Conservation (phyloP, 2,113 vertebrate species). For the Grus americana region DNA sequence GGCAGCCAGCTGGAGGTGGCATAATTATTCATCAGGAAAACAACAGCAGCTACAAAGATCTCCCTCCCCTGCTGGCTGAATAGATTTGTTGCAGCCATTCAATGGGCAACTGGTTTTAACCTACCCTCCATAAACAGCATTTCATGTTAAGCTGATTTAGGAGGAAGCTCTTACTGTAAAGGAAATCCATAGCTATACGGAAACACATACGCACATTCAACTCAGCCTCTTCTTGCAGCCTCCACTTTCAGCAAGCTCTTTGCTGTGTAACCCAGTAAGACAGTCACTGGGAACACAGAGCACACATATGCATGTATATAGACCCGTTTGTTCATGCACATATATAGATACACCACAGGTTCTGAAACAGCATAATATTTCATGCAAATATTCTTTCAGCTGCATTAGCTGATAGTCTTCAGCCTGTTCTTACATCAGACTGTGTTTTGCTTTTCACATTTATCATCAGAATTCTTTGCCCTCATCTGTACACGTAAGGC, state of each 20-base stretch:
- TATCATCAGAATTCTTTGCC: not conserved
- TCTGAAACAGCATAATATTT: not conserved
- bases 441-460: not conserved
- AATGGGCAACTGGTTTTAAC: not conserved
- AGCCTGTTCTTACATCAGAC: not conserved
- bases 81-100: not conserved
- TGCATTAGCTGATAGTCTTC: not conserved
- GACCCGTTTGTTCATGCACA: not conserved
- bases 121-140: not conserved
- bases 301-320: accelerated
- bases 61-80: not conserved
- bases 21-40: not conserved
- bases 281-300: not conserved
- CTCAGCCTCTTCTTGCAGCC: not conserved
- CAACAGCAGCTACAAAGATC: not conserved
- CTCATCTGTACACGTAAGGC: not conserved
- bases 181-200: not conserved
- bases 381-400: not conserved
- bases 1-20: slow-evolving; percentile 15
- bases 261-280: not conserved
- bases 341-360: not conserved
- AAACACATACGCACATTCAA: not conserved
- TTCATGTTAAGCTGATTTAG: not conserved
- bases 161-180: not conserved
- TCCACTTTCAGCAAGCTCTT: not conserved